phyloP scores from a whole-genome alignment of 1,140 invertebrate genomes.

The Dendrolimus punctatus region DNA sequence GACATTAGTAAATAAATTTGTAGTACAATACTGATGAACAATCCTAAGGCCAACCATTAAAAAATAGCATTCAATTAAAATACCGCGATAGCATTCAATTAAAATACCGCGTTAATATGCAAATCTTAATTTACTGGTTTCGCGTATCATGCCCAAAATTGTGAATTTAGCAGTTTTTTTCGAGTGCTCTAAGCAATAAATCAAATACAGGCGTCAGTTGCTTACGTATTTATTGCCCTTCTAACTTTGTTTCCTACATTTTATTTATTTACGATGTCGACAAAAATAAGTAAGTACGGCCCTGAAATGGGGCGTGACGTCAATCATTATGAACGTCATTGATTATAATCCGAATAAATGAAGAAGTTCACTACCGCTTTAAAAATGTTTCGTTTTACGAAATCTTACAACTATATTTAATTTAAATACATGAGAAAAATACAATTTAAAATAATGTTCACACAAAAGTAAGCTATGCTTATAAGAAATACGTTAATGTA shows the following conservation, averaged over 20 bases:
- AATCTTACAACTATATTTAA: neutral
- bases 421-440: neutral
- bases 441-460: neutral
- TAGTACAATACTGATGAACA: no score
- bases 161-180: neutral
- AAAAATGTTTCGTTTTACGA: slow-evolving; percentile 40
- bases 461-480: no score
- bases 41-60: neutral
- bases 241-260: slow-evolving; percentile 24
- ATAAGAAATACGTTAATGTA: no score
- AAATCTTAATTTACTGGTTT: neutral
- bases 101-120: neutral
- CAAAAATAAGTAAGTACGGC: slow-evolving; percentile 58
- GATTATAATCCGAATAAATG: slow-evolving; percentile 28
- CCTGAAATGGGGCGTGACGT: slow-evolving; percentile 65
- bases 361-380: slow-evolving; percentile 27
- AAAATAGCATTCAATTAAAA: neutral
- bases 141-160: no score
- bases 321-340: slow-evolving; percentile 49
- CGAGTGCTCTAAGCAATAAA: slow-evolving; percentile 7
- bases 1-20: no score
- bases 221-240: slow-evolving; percentile 32
- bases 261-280: slow-evolving; percentile 40
- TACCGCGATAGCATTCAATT: neutral
- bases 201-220: slow-evolving; percentile 20